These are phyloP conservation scores for Mastomys natalensis DNA, from an alignment of 2,113 vertebrate species.

Conservation along the genomic window DNA sequence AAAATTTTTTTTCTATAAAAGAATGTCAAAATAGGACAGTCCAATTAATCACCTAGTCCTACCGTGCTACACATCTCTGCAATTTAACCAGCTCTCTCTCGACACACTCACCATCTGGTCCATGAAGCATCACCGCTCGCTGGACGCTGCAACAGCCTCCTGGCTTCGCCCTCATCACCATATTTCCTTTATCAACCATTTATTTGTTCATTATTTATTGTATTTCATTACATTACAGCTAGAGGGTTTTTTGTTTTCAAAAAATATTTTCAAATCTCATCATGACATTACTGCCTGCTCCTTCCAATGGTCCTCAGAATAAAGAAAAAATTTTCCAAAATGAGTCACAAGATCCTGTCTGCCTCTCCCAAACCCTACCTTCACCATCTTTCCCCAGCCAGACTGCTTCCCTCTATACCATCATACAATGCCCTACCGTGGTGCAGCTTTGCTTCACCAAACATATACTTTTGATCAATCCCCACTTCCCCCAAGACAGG, in stretches of 20 bases:
- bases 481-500: not conserved
- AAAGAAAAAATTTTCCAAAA: not conserved
- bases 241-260: not conserved
- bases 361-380: not conserved
- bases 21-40: not conserved
- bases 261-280: constrained; percentile 24
- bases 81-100: not conserved
- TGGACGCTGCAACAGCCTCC: not conserved
- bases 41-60: not conserved
- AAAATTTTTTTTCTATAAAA: constrained; percentile 28
- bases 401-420: not conserved
- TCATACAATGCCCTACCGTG: accelerated
- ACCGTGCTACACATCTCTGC: not conserved
- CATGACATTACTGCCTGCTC: no score
- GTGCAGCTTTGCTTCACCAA: not conserved
- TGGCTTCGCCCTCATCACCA: not conserved
- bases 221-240: not conserved
- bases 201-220: not conserved
- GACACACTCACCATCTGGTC: not conserved
- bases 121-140: accelerated
- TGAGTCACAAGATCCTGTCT: not conserved
- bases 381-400: not conserved
- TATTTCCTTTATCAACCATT: not conserved
- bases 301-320: not conserved
- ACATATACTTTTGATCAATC: not conserved